Percentiles rank a stretch among this genome's conserved stretches.
Conservation (phyloP, 2,113 vertebrate species). For the Amphiprion percula region DNA sequence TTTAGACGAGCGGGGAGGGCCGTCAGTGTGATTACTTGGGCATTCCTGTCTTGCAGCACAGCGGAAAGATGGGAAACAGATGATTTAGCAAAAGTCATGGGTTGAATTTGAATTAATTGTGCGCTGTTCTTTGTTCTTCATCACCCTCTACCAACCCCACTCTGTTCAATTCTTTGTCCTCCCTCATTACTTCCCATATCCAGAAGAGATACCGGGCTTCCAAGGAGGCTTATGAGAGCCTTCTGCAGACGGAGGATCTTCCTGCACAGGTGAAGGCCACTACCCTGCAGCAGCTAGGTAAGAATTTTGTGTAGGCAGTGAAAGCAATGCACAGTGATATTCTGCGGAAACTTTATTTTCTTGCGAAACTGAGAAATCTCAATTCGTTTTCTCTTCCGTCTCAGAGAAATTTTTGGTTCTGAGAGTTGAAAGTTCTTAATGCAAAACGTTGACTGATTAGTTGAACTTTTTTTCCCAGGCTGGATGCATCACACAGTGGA, state of each 20-base stretch:
- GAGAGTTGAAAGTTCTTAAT: too few species aligned
- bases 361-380: neutral
- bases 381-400: neutral
- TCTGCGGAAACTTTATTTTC: neutral
- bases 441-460: too few species aligned
- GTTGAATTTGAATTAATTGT: too few species aligned
- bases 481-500: conserved; percentile 99
- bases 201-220: conserved; percentile 98
- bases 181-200: neutral
- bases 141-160: neutral
- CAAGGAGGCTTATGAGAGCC: conserved; percentile 98
- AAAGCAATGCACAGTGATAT: neutral
- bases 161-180: neutral
- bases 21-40: neutral
- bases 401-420: neutral
- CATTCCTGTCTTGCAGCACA: conserved; percentile 10
- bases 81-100: too few species aligned
- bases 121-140: too few species aligned
- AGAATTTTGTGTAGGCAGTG: neutral
- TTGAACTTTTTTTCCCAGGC: conserved; percentile 79
- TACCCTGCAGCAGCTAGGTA: conserved; percentile 98
- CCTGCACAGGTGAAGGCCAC: conserved; percentile 99
- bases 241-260: conserved; percentile 97
- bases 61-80: neutral
- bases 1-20: too few species aligned